These are phyloP conservation scores for Nipponia nippon DNA, from an alignment of 2,113 vertebrate species.

Conservation along the genomic window DNA sequence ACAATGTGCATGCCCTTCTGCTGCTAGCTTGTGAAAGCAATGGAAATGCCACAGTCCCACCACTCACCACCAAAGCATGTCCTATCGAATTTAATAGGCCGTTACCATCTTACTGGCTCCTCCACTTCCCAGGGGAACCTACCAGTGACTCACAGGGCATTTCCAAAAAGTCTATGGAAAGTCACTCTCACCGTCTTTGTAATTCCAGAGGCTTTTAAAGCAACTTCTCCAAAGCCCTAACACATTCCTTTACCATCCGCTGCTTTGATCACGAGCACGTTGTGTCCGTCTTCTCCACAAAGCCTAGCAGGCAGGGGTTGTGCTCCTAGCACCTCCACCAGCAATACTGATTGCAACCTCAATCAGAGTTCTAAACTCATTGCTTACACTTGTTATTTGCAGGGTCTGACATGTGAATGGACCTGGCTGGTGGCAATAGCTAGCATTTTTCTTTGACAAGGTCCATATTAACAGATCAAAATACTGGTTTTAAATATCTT, in stretches of 20 bases:
- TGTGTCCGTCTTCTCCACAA: background rate
- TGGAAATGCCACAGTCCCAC: background rate
- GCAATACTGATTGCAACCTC: background rate
- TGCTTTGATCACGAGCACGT: background rate
- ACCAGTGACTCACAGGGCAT: background rate
- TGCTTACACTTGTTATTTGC: background rate
- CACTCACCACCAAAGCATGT: background rate
- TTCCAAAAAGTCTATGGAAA: background rate
- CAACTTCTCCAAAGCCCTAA: background rate
- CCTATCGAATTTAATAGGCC: background rate
- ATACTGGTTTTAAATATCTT: background rate
- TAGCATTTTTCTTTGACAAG: background rate
- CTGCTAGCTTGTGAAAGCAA: background rate
- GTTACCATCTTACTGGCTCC: background rate
- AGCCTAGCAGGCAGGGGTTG: background rate
- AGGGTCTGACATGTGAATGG: background rate
- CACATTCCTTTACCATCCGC: background rate
- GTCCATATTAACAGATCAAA: background rate
- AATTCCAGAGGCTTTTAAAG: conserved; percentile 1
- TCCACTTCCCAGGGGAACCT: background rate
- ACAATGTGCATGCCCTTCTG: background rate
- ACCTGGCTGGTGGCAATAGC: background rate
- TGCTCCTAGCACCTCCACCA: background rate
- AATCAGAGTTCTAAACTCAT: background rate
- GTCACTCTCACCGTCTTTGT: background rate